Percentiles rank a stretch among this genome's conserved stretches.
Conservation (phyloP, 2,888 invertebrate species). For the Vannuccia rotundouncinata region DNA sequence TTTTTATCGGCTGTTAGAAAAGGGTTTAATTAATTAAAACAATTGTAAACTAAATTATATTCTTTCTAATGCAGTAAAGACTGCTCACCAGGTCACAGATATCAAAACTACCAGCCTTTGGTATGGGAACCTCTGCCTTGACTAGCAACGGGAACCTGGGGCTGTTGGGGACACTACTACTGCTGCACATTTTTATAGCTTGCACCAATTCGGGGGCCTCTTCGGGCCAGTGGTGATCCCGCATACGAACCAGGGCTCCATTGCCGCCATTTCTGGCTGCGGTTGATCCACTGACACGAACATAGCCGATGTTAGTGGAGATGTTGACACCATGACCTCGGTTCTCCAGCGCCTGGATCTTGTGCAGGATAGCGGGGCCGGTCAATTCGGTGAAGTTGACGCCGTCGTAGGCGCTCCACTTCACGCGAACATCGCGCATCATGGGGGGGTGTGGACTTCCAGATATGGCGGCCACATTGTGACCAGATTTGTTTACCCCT, state of each 20-base stretch:
- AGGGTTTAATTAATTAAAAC: too few relatives aligned
- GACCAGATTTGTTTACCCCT: conserved; percentile 44
- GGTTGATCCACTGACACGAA: conserved; percentile 39
- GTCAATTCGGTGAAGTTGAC: conserved; percentile 32
- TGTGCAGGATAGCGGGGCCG: conserved; percentile 21
- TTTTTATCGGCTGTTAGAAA: conserved; percentile 13
- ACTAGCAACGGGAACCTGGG: conserved; percentile 25
- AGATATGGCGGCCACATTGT: conserved; percentile 47
- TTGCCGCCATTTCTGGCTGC: conserved; percentile 52
- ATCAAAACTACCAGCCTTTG: neutral
- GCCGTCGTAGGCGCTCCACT: conserved; percentile 32
- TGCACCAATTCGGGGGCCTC: conserved; percentile 37
- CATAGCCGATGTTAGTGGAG: conserved; percentile 50
- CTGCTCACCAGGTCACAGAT: neutral
- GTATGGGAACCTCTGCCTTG: conserved; percentile 9
- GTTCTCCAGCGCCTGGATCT: conserved; percentile 13
- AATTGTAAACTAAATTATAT: too few relatives aligned
- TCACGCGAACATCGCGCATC: conserved; percentile 66
- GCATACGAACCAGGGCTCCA: conserved; percentile 51
- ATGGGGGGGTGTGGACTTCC: conserved; percentile 66
- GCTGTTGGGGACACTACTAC: conserved; percentile 5
- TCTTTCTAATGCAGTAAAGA: too few relatives aligned
- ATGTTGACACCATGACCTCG: conserved; percentile 52
- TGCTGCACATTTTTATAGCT: neutral
- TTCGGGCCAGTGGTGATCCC: conserved; percentile 45